Conservation (phyloP, 1,140 invertebrate genomes). For the Hypothenemus hampei region DNA sequence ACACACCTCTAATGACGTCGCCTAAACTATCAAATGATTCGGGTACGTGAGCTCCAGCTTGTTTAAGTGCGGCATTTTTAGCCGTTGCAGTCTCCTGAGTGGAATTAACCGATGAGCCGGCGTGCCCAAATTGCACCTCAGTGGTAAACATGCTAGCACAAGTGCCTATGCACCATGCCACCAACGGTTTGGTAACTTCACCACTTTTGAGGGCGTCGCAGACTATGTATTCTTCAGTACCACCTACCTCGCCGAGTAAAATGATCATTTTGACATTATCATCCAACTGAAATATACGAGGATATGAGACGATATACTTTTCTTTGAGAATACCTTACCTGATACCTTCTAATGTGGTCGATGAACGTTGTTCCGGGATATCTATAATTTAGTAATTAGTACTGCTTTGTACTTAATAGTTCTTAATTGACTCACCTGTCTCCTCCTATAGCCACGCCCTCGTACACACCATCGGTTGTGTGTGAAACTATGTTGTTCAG, state of each 20-base stretch:
- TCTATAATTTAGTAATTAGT: slow-evolving; percentile 8
- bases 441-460: slow-evolving; percentile 99
- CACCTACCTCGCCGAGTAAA: slow-evolving; percentile 94
- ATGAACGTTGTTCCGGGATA: slow-evolving; percentile 99
- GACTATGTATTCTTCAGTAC: slow-evolving; percentile 98
- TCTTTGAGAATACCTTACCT: slow-evolving; percentile 8
- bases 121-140: slow-evolving; percentile 99
- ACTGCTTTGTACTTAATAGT: background rate
- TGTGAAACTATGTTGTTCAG: slow-evolving; percentile 98
- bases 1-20: slow-evolving; percentile 70
- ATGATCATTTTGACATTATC: slow-evolving; percentile 91
- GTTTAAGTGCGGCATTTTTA: slow-evolving; percentile 83
- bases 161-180: slow-evolving; percentile 91
- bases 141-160: slow-evolving; percentile 81
- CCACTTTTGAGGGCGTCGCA: slow-evolving; percentile 80
- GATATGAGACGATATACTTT: background rate
- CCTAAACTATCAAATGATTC: slow-evolving; percentile 77
- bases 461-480: slow-evolving; percentile 94
- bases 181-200: slow-evolving; percentile 86
- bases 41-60: slow-evolving; percentile 86
- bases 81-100: slow-evolving; percentile 89
- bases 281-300: slow-evolving; percentile 50
- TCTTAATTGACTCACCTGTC: slow-evolving; percentile 58
- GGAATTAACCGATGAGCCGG: slow-evolving; percentile 95
- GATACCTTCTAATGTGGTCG: slow-evolving; percentile 87